These are phyloP conservation scores for Dendrophyllia cribrosa DNA, from an alignment of 64 coral and sea anemone genomes.

Conservation along the genomic window DNA sequence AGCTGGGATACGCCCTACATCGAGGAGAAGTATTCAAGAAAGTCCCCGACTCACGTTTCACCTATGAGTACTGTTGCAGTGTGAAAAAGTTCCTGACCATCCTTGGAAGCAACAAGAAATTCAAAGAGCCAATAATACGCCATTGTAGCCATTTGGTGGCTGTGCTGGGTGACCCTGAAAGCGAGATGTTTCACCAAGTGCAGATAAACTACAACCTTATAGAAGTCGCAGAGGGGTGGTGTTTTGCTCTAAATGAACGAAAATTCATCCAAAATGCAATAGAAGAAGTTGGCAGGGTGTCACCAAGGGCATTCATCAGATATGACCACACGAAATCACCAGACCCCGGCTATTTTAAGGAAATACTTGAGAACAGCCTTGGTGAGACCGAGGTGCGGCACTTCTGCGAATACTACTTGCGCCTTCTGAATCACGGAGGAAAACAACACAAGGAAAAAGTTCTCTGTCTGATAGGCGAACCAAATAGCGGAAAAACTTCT, in stretches of 20 bases:
- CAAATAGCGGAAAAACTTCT: conserved; percentile 3
- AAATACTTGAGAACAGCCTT: background rate
- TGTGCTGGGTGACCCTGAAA: background rate
- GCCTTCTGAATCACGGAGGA: background rate
- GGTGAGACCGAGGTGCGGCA: background rate
- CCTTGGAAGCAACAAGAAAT: background rate
- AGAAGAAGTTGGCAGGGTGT: no score
- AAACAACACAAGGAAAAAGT: conserved; percentile 15
- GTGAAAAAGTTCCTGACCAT: background rate
- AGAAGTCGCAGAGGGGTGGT: background rate
- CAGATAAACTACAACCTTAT: background rate
- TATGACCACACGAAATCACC: no score
- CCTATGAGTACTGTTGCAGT: background rate
- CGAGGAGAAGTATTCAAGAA: background rate
- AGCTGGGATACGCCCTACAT: background rate
- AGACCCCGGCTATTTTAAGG: background rate
- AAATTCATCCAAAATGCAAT: conserved; percentile 2
- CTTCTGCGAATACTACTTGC: conserved; percentile 10
- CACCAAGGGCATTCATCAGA: no score
- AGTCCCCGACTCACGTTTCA: background rate
- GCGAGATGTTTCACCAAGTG: background rate
- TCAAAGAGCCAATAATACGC: background rate
- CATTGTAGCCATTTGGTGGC: background rate
- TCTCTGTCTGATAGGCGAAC: background rate
- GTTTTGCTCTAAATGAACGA: background rate